A percentile compares a stretch with the other conserved stretches of the same genome.
phyloP scores from a whole-genome alignment of 2,797 vertebrate species.

The Discoglossus pictus region DNA sequence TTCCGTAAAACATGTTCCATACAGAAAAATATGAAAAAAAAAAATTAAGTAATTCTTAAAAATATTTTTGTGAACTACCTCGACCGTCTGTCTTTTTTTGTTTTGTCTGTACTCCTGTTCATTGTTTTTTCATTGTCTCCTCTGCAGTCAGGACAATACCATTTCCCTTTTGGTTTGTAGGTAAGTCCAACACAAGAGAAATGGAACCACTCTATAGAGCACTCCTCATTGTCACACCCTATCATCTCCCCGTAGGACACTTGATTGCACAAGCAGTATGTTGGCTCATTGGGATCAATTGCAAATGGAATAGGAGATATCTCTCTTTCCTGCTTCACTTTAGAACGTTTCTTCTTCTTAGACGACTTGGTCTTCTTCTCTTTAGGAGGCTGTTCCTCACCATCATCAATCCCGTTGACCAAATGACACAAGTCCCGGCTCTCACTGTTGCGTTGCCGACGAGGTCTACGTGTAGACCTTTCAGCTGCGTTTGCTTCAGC shows the following conservation, averaged over 20 bases:
- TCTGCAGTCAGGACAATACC: conserved; percentile 97
- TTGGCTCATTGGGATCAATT: conserved; percentile 96
- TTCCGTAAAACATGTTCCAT: conserved; percentile 70
- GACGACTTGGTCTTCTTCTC: conserved; percentile 93
- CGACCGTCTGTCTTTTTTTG: conserved; percentile 92
- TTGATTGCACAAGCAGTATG: conserved; percentile 96
- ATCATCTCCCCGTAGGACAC: conserved; percentile 98
- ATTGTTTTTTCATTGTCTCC: conserved; percentile 98
- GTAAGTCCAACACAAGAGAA: conserved; percentile 96
- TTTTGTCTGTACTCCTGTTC: conserved; percentile 96
- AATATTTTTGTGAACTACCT: conserved; percentile 83
- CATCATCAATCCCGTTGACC: conserved; percentile 86
- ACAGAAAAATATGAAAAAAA: conserved; percentile 69
- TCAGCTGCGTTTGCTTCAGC: conserved; percentile 73
- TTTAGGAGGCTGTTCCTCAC: conserved; percentile 84
- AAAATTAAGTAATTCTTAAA: conserved; percentile 61
- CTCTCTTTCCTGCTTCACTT: conserved; percentile 91
- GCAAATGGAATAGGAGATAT: conserved; percentile 90
- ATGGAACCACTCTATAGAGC: conserved; percentile 98
- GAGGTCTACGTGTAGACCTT: conserved; percentile 83
- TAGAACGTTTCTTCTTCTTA: conserved; percentile 97
- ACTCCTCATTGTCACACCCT: conserved; percentile 95
- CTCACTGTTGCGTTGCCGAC: conserved; percentile 90
- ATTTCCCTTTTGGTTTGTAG: conserved; percentile 97
- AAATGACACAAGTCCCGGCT: conserved; percentile 89